Base-by-base conservation (phyloP, 2,888 invertebrate genomes). In the Ptilodon capucinus region DNA sequence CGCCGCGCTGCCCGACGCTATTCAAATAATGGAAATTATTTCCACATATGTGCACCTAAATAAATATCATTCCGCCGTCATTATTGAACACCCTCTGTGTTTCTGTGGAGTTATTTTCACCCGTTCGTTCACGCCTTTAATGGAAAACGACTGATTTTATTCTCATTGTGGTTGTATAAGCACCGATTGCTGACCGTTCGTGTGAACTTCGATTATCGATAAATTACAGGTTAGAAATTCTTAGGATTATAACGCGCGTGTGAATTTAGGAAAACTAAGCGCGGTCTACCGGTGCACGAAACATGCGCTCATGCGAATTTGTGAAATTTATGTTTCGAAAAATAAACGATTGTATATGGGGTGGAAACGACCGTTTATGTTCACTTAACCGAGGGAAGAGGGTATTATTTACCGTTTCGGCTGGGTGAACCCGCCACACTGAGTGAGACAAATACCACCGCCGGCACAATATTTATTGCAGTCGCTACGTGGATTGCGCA, bases 351-450 rank as follows among this genome's bases (percentile, higher is more conserved):
- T 86, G 86, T 87, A 90, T 88, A 91, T 90, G 90, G 90, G 89
- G 90, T 90, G 90, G 90, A 91, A 91, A 89, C 90, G 88, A 86
- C 82, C 89, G 87, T 90, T 90, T 89, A 89, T 88, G 90, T 89
- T 91, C 90, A 91, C 90, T 91, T 91, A 90, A 91, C 89, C 90
- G 89, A 89, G 88, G 86, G 83, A 88, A 87, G 90, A 89, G 90
- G 90, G 88, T 89, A 89, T 89, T 91, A 91, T 91, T 91, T 90
- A 90, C 88, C 87, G 89, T 89, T 90, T 84, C 89, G 87, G 88
- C 81, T 83, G 83, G 89, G 83, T 85, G 89, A 86, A 81, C 88
- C 83, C 86, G 89, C 87, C 87, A 84, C 86, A 78, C 79, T 86
- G 90, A 89, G 89, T 85, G 90, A 89, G 88, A 91, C 89, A 90